Percentiles rank a stretch among this genome's conserved stretches.
phyloP scores from a whole-genome alignment of 2,888 invertebrate genomes.

The Allacma fusca region DNA sequence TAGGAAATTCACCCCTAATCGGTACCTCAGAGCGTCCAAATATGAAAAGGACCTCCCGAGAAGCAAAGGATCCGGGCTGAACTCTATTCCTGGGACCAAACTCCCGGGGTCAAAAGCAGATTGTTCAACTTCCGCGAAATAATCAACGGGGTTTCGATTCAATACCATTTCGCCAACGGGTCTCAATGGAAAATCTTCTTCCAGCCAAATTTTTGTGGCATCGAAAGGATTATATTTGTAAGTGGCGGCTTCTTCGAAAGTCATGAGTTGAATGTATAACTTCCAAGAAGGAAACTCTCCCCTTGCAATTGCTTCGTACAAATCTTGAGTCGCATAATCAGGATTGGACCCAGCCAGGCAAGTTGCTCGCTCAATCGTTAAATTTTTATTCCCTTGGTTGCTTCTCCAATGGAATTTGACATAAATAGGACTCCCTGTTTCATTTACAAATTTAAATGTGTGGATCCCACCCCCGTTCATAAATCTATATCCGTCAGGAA shows the following conservation, averaged over 20 bases:
- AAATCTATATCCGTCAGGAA: not conserved
- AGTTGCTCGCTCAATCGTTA: slow-evolving; percentile 63
- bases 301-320: slow-evolving; percentile 65
- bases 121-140: slow-evolving; percentile 69
- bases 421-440: slow-evolving; percentile 75
- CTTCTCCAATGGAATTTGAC: slow-evolving; percentile 66
- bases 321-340: slow-evolving; percentile 64
- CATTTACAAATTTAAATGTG: slow-evolving; percentile 78
- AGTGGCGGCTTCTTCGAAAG: slow-evolving; percentile 81
- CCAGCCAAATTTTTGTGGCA: slow-evolving; percentile 67
- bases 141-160: slow-evolving; percentile 67
- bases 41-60: slow-evolving; percentile 84
- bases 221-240: slow-evolving; percentile 91
- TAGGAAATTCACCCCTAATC: slow-evolving; percentile 88
- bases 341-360: slow-evolving; percentile 63
- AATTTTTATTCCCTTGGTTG: slow-evolving; percentile 66
- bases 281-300: slow-evolving; percentile 66
- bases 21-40: slow-evolving; percentile 89
- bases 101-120: slow-evolving; percentile 66
- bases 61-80: slow-evolving; percentile 68
- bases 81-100: slow-evolving; percentile 68
- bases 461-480: not conserved
- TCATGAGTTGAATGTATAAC: slow-evolving; percentile 66
- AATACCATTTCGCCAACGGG: slow-evolving; percentile 68
- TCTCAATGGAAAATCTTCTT: slow-evolving; percentile 67